A percentile compares a stretch with the other conserved stretches of the same genome.
phyloP scores from a whole-genome alignment of 2,888 invertebrate species.

The Drosophila peninsularis region DNA sequence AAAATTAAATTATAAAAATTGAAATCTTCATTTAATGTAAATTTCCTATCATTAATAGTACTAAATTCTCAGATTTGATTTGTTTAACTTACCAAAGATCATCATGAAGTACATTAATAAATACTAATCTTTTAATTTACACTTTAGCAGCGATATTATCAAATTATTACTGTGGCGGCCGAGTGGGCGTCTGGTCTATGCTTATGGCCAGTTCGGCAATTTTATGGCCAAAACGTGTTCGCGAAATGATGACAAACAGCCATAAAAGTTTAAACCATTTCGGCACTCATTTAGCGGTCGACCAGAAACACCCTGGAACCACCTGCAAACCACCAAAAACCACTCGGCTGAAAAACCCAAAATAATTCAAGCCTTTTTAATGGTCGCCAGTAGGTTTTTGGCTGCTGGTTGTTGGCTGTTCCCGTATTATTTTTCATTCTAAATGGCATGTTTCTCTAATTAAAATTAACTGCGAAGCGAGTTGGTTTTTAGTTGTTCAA shows the following conservation, averaged over 20 bases:
- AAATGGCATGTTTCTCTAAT: not conserved
- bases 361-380: constrained; percentile 26
- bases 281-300: constrained; percentile 64
- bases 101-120: not conserved
- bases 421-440: constrained; percentile 3
- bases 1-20: not conserved
- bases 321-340: constrained; percentile 12
- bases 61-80: not conserved
- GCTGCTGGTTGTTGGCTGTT: not conserved
- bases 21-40: not conserved
- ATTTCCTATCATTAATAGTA: not conserved
- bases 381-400: not conserved
- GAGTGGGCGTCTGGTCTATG: constrained; percentile 9
- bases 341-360: not conserved
- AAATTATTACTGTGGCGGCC: not conserved
- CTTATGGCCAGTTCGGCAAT: constrained; percentile 42
- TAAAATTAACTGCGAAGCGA: not conserved
- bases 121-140: constrained; percentile 21
- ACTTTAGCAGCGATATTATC: constrained; percentile 17
- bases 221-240: constrained; percentile 73
- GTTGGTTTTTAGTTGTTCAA: not conserved
- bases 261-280: constrained; percentile 68
- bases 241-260: constrained; percentile 68
- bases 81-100: not conserved
- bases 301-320: constrained; percentile 23